Base-by-base conservation (phyloP, 2,888 invertebrate genomes). In the Nycteola revayana region DNA sequence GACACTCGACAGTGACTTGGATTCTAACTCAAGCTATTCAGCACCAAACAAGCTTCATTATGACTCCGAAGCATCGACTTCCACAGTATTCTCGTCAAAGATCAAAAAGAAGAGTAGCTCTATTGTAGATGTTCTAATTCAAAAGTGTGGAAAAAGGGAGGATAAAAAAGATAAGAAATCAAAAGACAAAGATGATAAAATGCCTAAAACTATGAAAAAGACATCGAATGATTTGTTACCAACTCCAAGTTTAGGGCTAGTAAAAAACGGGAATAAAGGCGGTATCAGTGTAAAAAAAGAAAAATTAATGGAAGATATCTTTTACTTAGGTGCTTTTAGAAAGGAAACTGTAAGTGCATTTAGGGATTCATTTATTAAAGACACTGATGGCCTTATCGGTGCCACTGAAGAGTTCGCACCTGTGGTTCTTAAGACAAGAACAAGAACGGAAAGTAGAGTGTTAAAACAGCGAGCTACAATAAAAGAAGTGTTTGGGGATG, bases 401-500 rank as follows among this genome's bases (percentile, higher is more conserved):
- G 89, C 90, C 23, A 90, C 90, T 8, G 91, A 91, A 71, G 89
- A 89, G 47, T 94, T 95, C 60, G 90, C 93, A 17, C 93, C 95
- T 0, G 90, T 94, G 18, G 92, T 95, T 28, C 66, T 94, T 39
- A 93, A 94, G 65, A 92, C 94, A 26, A 90, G 95, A 58, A 95
- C 95, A 9, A 89, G 95, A 58, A 94, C 93, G 18, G 94, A 95
- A 68, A 94, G 93, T 27, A 89, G 94, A 58, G 90, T 93, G 25
- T 57, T 85, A 18, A 94, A 94, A 71, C 93, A 93, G 63, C 89
- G 93, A 58, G 94, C 94, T 24, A 94, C 94, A 1, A 95, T 95
- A 25, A 92, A 94, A 52, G 95, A 95, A 79, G 94, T 95, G 1
- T 95, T 96, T 71, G 95, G 95, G 0, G 87, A 87, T 44, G 95